Evolutionary conservation across 2,888 invertebrate species (phyloP).

Genomic region (Bimastos eiseni): DNA sequence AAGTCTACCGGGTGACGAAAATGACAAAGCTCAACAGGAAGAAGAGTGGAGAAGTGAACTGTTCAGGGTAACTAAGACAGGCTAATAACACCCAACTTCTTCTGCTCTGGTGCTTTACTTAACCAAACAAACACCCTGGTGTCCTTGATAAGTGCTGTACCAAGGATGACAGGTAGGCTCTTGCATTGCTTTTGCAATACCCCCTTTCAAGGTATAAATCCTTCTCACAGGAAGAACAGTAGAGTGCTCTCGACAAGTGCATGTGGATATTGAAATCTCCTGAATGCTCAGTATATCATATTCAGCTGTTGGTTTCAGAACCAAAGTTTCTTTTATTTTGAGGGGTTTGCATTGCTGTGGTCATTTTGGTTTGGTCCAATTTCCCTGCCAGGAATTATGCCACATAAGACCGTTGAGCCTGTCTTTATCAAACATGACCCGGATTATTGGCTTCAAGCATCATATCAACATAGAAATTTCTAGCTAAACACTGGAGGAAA

Average conservation of each 20-base stretch:
- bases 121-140: not conserved
- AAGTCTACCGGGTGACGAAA: not conserved
- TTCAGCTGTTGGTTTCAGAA: not conserved
- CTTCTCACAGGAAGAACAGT: not conserved
- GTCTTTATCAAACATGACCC: too few species aligned
- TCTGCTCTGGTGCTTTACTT: not conserved
- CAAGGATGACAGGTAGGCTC: not conserved
- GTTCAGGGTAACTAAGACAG: constrained; percentile 27
- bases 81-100: not conserved
- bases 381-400: too few species aligned
- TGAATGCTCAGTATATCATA: not conserved
- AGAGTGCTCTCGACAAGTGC: not conserved
- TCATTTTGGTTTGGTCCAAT: too few species aligned
- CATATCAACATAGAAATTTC: too few species aligned
- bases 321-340: too few species aligned
- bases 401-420: too few species aligned
- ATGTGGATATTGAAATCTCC: not conserved
- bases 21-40: constrained; percentile 28
- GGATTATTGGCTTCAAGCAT: too few species aligned
- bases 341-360: too few species aligned
- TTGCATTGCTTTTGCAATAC: not conserved
- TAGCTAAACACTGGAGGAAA: too few species aligned
- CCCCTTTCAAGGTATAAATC: not conserved
- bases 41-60: constrained; percentile 33
- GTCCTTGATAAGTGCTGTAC: not conserved